Evolutionary conservation across 2,113 vertebrate species (phyloP), one percentile per base, ranked within the genome.

Genomic region (Pteropus alecto): DNA sequence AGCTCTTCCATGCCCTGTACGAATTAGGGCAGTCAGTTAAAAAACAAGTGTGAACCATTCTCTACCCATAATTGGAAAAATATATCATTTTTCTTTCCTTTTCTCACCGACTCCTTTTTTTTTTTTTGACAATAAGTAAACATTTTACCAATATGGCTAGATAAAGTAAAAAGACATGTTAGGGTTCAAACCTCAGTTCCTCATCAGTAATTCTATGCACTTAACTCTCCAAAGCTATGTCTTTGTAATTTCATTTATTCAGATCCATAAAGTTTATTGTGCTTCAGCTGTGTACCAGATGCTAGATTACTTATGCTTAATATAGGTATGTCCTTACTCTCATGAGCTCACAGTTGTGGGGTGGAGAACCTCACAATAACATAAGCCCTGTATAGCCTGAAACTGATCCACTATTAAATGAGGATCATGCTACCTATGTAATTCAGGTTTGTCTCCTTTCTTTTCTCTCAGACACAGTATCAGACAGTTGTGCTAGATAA

Each of bases 221-320:
- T 92, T 96, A 71, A 54, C 22, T 13, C 18, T 71, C 35, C 19
- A 41, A 46, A 12, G 5, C 22, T 94, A 63, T 6, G 58, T 85
- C 43, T 35, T 61, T 28, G 18, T 79, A 43, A 33, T 85, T 89
- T 79, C 46, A 56, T 93, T 93, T 43, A 90, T 61, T 95, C 96
- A 79, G n/a, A 91, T 89, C 19, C 33, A n/a, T 77, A 94, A 61
- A 63, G 51, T 83, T 2, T 74, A 41, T 41, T 77, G 54, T 70
- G 26, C 18, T 63, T 85, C 41, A 63, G 13, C 35, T 33, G 24
- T 30, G 3, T 73, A 24, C 71, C 35, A 81, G 35, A 41, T 26
- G 19, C 79, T 46, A 79, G 30, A 51, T 22, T 70, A 24, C 24
- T 90, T 41, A 68, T 43, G 6, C 41, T 88, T 85, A 6, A 15